Base-by-base conservation (phyloP, 1,140 invertebrate genomes). In the Anagrus nilaparvatae region DNA sequence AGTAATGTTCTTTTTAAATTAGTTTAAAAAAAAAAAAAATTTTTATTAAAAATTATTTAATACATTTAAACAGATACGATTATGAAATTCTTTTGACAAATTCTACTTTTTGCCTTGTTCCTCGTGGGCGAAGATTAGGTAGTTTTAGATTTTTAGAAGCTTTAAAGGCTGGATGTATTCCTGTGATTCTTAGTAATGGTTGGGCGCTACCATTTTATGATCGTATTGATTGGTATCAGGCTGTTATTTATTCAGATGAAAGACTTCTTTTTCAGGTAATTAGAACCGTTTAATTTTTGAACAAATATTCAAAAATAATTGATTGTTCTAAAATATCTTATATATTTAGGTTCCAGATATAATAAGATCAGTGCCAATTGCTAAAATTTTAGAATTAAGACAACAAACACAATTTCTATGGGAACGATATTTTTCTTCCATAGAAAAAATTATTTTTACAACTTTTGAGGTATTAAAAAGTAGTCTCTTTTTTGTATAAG, bases 141-240 rank as follows among this genome's bases (percentile, higher is more conserved):
- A 97, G 94, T 41, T 99, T 97, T 71, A 77, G 96, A 62, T 98
- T 94, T 69, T 71, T 94, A 51, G 89, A 94, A 75, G 85, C 87
- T 44, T 71, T 95, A 51, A 86, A 87, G 60, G 87, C 91, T 35
- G 95, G 93, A 31, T 99, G 97, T 69, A 88, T 99, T 56, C 97
- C 96, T 27, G 92, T 99, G 29, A 72, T 99, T 47, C 72, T 99
- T 28, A 95, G 91, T 53, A 98, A 99, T 72, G 84, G 86, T 21
- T 99, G 94, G 94, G 81, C 87, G 44, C 75, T 99, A 52, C 97
- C 97, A 25, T 99, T 99, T 74, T 81, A 87, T 47, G 92, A 98
- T 66, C 82, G 93, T 49, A 94, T 99, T 47, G 91, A 99, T 71
- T 99, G 96, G 97, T 84, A 78, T 48, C 82, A 86, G 60, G 89